Base-by-base conservation (phyloP, 2,888 invertebrate genomes). In the Eristalis pertinax region DNA sequence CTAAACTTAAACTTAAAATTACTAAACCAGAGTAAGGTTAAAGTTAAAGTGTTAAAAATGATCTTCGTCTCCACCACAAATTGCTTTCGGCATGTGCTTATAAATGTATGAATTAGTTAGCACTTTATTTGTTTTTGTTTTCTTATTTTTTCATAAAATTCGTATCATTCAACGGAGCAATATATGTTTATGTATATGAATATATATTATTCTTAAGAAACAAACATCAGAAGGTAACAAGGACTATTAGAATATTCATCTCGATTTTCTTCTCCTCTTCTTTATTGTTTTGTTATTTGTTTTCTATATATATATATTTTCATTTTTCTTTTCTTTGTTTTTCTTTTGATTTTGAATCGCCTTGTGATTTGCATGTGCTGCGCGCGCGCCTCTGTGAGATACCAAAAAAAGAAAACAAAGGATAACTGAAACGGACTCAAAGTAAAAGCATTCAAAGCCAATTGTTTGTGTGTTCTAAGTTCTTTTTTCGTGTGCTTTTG, bases 211-310 rank as follows among this genome's bases (percentile, higher is more conserved):
- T 68, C 35, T 62, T 73, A 69, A 64, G n/a, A 68, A 68, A 68
- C 63, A 56, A 79, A 77, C 38, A 68, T 75, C 41, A 65, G 82
- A 85, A 74, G 43, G 32, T 73, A 82, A 82, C 70, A 84, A 77
- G 69, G 43, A 50, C 74, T 62, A 73, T 67, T 67, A 76, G 70
- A 70, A 64, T 43, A 38, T n/a, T 62, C 41, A 35, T 38, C 8
- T 83, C 63, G 73, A 73, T 60, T 73, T 56, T 62, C 65, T 70
- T 43, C 38, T 75, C 60, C 22, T 72, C 24, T 24, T 58, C n/a
- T 29, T 50, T 35, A 2, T 73, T 63, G 11, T 35, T 63, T 35
- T 41, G 3, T 50, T 38, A 2, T 43, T 60, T n/a, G 24, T 24
- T 19, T 41, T 60, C 24, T 24, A 32, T 32, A 1, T 32, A 5